These are phyloP conservation scores for Aleiodes alternator DNA, from an alignment of 2,888 invertebrate genomes.

Conservation along the genomic window DNA sequence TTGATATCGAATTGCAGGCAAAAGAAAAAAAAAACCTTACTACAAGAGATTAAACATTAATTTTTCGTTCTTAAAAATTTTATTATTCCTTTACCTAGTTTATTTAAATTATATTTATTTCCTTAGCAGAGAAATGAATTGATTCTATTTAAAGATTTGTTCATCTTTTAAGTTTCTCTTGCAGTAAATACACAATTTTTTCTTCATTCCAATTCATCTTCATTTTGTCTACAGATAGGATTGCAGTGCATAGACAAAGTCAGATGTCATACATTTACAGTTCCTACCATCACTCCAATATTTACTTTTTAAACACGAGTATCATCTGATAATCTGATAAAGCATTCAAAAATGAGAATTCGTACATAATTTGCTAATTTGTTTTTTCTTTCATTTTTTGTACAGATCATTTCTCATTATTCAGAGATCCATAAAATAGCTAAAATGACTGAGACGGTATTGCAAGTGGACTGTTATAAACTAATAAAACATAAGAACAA, in stretches of 20 bases:
- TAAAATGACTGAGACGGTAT: conserved; percentile 31
- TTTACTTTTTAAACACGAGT: conserved; percentile 28
- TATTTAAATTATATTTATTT: conserved; percentile 15
- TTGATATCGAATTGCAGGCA: conserved; percentile 55
- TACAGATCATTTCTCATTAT: conserved; percentile 30
- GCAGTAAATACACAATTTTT: conserved; percentile 7
- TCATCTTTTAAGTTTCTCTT: background rate
- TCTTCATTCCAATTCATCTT: background rate
- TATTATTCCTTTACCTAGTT: background rate
- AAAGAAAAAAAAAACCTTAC: conserved; percentile 14
- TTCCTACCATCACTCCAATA: conserved; percentile 32
- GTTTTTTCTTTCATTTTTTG: conserved; percentile 14
- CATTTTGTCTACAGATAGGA: conserved; percentile 18
- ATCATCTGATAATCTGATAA: conserved; percentile 34
- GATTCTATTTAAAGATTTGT: background rate
- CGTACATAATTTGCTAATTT: conserved; percentile 29
- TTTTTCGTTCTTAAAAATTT: background rate
- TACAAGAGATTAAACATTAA: conserved; percentile 14
- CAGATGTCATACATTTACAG: conserved; percentile 30
- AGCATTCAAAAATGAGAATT: conserved; percentile 43
- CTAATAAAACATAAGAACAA: conserved; percentile 26
- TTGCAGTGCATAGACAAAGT: conserved; percentile 40
- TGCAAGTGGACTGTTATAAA: conserved; percentile 28
- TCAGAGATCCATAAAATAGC: conserved; percentile 41
- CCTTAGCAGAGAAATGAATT: conserved; percentile 6